phyloP scores from a whole-genome alignment of 2,888 invertebrate species.

The Acanthosepion lycidas region DNA sequence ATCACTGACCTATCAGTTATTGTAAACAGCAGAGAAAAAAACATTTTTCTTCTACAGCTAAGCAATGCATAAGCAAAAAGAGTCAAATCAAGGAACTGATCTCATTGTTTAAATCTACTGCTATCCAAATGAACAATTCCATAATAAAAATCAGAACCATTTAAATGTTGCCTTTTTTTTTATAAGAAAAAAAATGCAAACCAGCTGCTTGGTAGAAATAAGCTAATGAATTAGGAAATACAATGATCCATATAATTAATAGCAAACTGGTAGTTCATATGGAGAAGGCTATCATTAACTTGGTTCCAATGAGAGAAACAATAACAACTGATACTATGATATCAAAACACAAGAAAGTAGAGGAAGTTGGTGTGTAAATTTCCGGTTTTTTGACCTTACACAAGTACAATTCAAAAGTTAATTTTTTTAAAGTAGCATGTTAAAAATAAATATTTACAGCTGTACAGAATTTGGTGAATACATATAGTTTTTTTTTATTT shows the following conservation, averaged over 20 bases:
- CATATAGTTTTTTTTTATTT: too few species aligned
- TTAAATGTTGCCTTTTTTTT: background rate
- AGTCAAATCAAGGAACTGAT: background rate
- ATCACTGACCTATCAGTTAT: background rate
- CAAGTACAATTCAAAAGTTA: background rate
- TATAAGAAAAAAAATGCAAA: background rate
- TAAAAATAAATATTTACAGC: background rate
- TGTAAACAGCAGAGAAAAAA: background rate
- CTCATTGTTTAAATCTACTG: background rate
- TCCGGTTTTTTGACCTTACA: background rate
- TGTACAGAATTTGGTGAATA: background rate
- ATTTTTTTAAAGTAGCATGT: background rate
- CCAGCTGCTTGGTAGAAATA: background rate
- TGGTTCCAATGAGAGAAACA: background rate
- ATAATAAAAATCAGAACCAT: background rate
- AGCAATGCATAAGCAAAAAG: background rate
- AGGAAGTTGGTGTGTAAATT: background rate
- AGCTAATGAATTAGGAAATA: background rate
- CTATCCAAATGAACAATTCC: background rate
- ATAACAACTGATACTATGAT: background rate
- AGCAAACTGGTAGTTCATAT: background rate
- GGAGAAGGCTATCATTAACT: conserved; percentile 8
- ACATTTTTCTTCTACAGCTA: too few species aligned
- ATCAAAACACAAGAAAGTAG: background rate
- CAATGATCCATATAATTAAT: conserved; percentile 33